Evolutionary conservation across 2,797 vertebrate genomes (phyloP).

Genomic region (Paguma larvata): DNA sequence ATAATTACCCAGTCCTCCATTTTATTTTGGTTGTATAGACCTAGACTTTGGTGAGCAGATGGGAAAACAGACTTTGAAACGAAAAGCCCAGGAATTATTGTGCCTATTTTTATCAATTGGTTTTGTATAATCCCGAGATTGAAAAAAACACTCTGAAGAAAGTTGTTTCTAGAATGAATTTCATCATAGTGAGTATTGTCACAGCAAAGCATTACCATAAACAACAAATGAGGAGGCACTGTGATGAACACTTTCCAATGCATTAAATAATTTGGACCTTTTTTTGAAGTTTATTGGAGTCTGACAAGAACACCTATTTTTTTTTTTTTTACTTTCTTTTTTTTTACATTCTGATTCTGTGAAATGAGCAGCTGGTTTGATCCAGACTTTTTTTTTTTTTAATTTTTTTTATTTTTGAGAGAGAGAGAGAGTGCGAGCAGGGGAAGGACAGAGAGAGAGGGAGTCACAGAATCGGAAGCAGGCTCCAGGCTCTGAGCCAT

Average conservation of each 20-base stretch:
- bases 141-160: slow-evolving; percentile 32
- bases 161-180: slow-evolving; percentile 62
- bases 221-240: background rate
- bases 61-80: slow-evolving; percentile 77
- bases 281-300: background rate
- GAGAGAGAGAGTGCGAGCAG: no score
- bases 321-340: background rate
- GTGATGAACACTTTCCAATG: background rate
- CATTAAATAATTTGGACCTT: slow-evolving; percentile 32
- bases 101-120: slow-evolving; percentile 74
- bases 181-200: slow-evolving; percentile 21
- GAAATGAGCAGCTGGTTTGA: slow-evolving; percentile 39
- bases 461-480: no score
- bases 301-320: background rate
- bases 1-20: slow-evolving; percentile 61
- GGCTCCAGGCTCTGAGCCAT: no score
- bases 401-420: no score
- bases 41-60: slow-evolving; percentile 70
- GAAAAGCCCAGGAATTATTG: slow-evolving; percentile 67
- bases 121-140: slow-evolving; percentile 71
- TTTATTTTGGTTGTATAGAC: slow-evolving; percentile 56
- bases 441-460: no score
- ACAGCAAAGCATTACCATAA: slow-evolving; percentile 56
- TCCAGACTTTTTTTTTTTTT: slow-evolving; percentile 30
- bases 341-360: background rate